Conservation (phyloP, 2,797 vertebrate genomes). For the Streptopelia turtur region DNA sequence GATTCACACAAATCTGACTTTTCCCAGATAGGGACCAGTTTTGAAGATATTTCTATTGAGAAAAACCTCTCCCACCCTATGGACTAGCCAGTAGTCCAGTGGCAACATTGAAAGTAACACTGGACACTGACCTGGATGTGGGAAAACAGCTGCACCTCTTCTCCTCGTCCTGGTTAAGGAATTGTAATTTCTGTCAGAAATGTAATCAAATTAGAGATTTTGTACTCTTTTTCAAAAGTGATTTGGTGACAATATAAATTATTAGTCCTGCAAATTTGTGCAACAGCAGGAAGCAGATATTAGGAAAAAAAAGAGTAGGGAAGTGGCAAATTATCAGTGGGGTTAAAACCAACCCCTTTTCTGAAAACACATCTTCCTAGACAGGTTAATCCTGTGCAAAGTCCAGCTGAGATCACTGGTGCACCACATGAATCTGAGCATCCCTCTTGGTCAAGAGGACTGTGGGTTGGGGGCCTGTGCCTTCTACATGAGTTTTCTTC, state of each 20-base stretch:
- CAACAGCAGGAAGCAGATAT: neutral
- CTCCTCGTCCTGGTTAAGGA: neutral
- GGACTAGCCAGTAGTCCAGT: neutral
- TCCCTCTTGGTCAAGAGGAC: fast-evolving
- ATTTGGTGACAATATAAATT: neutral
- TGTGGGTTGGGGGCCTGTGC: neutral
- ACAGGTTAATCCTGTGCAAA: neutral
- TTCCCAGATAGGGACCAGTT: neutral
- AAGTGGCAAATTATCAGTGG: neutral
- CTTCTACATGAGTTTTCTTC: neutral
- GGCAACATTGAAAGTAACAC: neutral
- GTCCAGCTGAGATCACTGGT: neutral
- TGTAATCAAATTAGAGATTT: neutral
- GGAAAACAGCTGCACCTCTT: neutral
- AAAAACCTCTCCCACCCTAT: neutral
- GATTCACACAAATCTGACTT: neutral
- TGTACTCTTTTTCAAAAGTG: neutral
- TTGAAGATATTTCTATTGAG: neutral
- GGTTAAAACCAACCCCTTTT: neutral
- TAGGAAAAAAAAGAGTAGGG: neutral
- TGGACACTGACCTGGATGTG: neutral
- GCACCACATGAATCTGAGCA: neutral
- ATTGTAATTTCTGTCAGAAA: neutral
- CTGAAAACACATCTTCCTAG: neutral
- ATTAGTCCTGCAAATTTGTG: neutral